Evolutionary conservation across 2,113 vertebrate genomes (phyloP).

Genomic region (Pseudorhombus dupliciocellatus): DNA sequence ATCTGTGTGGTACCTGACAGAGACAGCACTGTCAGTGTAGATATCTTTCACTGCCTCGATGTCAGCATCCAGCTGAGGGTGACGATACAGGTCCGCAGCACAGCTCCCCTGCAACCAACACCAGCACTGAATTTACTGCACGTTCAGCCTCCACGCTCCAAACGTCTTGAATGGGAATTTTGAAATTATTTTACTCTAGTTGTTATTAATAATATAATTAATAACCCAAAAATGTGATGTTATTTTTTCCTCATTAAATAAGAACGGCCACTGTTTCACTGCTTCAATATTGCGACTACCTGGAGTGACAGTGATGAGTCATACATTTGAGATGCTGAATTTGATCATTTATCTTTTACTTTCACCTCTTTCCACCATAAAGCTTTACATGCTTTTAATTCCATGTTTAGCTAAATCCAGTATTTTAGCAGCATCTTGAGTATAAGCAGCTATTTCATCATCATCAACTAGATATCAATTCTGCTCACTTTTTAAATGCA

Average conservation of each 20-base stretch:
- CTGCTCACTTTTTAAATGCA: no score
- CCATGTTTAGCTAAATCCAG: no score
- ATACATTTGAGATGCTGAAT: no score
- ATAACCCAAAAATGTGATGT: neutral
- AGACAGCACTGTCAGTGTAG: constrained; percentile 95
- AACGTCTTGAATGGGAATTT: neutral
- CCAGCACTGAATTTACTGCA: constrained; percentile 19
- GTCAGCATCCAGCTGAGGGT: constrained; percentile 97
- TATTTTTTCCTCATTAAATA: neutral
- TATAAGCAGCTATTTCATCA: no score
- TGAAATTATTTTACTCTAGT: neutral
- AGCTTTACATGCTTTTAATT: no score
- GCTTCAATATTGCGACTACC: no score
- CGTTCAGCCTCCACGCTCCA: neutral
- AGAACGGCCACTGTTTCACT: neutral
- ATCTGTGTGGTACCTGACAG: constrained; percentile 85
- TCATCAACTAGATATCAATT: no score
- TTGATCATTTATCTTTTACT: neutral
- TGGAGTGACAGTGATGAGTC: no score
- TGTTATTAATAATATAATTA: neutral
- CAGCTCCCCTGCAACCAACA: constrained; percentile 88
- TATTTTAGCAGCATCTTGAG: no score
- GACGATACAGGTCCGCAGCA: constrained; percentile 95
- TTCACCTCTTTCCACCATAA: no score
- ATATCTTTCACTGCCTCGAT: constrained; percentile 98